Conservation (phyloP, 2,888 invertebrate species). For the Polymixis lichenea region DNA sequence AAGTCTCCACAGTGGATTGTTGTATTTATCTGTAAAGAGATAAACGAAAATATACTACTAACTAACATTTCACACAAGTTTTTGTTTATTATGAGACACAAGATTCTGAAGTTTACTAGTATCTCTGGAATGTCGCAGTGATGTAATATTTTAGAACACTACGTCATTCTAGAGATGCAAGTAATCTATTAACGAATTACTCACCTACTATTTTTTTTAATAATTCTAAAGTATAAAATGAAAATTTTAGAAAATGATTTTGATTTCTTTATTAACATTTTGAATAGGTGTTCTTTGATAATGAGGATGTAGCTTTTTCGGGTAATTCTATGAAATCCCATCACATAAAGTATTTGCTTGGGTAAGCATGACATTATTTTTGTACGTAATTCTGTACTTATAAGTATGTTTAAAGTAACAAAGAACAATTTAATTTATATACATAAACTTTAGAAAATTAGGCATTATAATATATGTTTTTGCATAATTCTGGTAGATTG, state of each 20-base stretch:
- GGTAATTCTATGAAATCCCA: background rate
- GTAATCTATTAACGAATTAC: background rate
- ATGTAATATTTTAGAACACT: background rate
- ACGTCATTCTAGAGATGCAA: too few species aligned
- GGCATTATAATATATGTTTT: too few species aligned
- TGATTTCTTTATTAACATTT: background rate
- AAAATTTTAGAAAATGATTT: background rate
- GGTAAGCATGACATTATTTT: too few species aligned
- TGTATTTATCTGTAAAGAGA: background rate
- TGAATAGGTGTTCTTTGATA: background rate
- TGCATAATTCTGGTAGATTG: background rate
- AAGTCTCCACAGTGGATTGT: background rate
- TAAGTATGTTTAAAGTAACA: too few species aligned
- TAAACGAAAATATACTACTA: background rate
- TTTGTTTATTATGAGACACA: background rate
- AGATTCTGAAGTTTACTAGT: background rate
- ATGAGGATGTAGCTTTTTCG: background rate
- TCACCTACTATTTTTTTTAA: background rate
- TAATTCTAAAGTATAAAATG: background rate
- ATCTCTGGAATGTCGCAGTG: background rate
- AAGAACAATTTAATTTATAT: too few species aligned
- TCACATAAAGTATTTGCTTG: too few species aligned
- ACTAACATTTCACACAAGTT: background rate
- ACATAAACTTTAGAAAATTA: background rate
- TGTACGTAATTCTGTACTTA: too few species aligned